These are phyloP conservation scores for Monochamus alternatus DNA, from an alignment of 2,888 invertebrate species.

Conservation along the genomic window DNA sequence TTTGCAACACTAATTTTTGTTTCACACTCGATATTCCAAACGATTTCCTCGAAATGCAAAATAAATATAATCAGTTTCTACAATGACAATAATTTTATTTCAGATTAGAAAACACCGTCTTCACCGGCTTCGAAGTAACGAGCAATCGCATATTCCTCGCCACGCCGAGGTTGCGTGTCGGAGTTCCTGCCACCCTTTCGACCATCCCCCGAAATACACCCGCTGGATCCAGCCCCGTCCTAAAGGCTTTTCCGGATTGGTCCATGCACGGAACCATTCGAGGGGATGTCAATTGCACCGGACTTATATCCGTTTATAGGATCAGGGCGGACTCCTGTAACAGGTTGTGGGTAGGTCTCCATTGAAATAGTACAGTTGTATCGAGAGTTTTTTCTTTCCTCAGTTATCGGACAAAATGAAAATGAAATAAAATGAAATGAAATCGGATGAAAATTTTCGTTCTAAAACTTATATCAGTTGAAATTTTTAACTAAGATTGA, in stretches of 20 bases:
- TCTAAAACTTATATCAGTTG: no score
- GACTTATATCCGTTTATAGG: constrained; percentile 86
- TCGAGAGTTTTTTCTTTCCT: no score
- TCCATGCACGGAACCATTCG: constrained; percentile 83
- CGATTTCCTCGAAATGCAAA: no score
- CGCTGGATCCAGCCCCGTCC: constrained; percentile 78
- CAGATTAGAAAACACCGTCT: constrained; percentile 82
- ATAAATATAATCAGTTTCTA: no score
- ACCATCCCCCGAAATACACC: constrained; percentile 79
- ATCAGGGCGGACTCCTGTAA: constrained; percentile 85
- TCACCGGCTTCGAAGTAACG: constrained; percentile 84
- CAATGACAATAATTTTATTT: constrained; percentile 62
- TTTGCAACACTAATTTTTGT: no score
- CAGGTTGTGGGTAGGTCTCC: constrained; percentile 77
- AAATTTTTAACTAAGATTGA: no score
- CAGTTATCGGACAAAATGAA: no score
- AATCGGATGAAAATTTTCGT: no score
- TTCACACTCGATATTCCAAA: no score
- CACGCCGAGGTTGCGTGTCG: constrained; percentile 82
- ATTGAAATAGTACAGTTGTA: no score
- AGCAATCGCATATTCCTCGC: constrained; percentile 84
- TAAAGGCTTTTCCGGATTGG: constrained; percentile 68
- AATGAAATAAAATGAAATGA: no score
- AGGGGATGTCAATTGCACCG: constrained; percentile 83
- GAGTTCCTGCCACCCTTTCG: constrained; percentile 84